phyloP scores from a whole-genome alignment of 2,888 invertebrate species.

The Therioaphis trifolii region DNA sequence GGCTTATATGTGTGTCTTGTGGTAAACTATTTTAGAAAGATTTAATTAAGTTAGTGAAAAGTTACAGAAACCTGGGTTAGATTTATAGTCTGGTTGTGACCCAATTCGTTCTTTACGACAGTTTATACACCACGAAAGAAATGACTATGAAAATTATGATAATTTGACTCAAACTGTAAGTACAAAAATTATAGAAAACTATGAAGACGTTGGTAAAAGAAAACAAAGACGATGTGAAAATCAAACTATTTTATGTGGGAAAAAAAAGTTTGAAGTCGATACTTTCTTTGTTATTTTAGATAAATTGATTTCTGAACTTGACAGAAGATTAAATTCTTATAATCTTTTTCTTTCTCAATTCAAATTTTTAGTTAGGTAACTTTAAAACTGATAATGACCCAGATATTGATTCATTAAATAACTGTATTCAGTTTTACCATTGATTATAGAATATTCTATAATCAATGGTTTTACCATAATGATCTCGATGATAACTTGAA shows the following conservation, averaged over 20 bases:
- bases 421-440: too few relatives aligned
- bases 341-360: too few relatives aligned
- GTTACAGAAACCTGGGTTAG: neutral
- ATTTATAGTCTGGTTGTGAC: conserved; percentile 11
- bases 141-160: conserved; percentile 5
- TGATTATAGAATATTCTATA: too few relatives aligned
- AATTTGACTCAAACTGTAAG: neutral
- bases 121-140: neutral
- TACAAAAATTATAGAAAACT: neutral
- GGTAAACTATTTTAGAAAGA: conserved; percentile 34
- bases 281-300: conserved; percentile 3
- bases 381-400: too few relatives aligned
- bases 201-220: conserved; percentile 8
- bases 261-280: conserved; percentile 11
- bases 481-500: too few relatives aligned
- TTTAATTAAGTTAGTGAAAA: conserved; percentile 37
- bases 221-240: conserved; percentile 4
- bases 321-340: too few relatives aligned
- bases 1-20: conserved; percentile 23
- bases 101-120: too few relatives aligned
- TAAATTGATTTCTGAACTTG: neutral
- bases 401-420: too few relatives aligned
- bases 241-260: neutral
- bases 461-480: too few relatives aligned
- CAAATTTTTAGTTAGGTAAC: too few relatives aligned